These are phyloP conservation scores for Drosophila oshimai DNA, from an alignment of 1,140 invertebrate genomes.

Conservation along the genomic window DNA sequence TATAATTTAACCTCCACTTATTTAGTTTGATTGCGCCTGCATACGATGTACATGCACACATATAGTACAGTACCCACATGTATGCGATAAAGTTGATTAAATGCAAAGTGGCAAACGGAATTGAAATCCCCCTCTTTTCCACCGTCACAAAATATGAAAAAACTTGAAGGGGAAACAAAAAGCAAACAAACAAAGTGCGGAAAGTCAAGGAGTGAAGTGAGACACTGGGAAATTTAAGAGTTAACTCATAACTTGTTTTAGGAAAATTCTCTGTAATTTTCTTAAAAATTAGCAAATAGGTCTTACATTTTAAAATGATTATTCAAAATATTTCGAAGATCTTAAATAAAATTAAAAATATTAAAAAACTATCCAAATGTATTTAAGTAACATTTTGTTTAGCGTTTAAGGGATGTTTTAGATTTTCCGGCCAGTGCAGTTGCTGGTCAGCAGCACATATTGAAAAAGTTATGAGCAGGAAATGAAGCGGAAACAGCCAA, in stretches of 20 bases:
- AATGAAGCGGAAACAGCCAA: conserved; percentile 56
- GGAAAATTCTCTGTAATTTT: too few species aligned
- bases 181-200: conserved; percentile 18
- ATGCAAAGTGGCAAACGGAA: conserved; percentile 52
- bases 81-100: conserved; percentile 61
- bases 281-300: neutral
- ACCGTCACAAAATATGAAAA: conserved; percentile 44
- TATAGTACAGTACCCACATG: too few species aligned
- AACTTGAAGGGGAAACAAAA: conserved; percentile 28
- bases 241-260: neutral
- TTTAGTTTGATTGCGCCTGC: conserved; percentile 37
- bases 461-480: conserved; percentile 62
- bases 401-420: too few species aligned
- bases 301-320: neutral
- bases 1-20: conserved; percentile 12
- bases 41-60: conserved; percentile 47
- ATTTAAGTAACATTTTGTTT: neutral
- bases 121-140: conserved; percentile 20
- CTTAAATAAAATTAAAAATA: too few species aligned
- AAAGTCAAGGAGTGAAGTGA: neutral
- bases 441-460: conserved; percentile 29
- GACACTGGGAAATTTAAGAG: neutral
- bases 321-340: too few species aligned
- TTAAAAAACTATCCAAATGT: too few species aligned
- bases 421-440: neutral